Evolutionary conservation across 2,113 vertebrate genomes (phyloP).

Genomic region (Callionymus lyra): DNA sequence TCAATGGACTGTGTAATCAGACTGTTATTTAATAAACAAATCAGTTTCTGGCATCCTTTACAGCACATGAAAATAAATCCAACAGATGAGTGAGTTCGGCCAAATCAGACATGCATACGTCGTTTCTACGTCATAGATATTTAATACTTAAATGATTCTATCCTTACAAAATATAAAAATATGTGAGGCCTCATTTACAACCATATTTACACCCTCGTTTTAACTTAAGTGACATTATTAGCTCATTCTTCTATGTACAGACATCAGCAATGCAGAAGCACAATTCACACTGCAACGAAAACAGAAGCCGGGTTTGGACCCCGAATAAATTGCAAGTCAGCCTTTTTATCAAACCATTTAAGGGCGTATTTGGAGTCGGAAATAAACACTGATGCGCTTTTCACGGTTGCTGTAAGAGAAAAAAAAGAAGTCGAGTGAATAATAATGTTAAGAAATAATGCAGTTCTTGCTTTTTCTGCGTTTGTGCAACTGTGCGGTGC

Average conservation of each 20-base stretch:
- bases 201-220: conserved; percentile 78
- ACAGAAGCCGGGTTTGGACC: conserved; percentile 39
- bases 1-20: too few species aligned
- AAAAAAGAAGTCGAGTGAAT: conserved; percentile 1
- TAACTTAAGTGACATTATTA: conserved; percentile 72
- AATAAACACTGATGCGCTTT: conserved; percentile 54
- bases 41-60: conserved; percentile 1
- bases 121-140: conserved; percentile 66
- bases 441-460: conserved; percentile 85
- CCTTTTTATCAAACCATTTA: conserved; percentile 17
- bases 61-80: conserved; percentile 38
- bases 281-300: conserved; percentile 34
- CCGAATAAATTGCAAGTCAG: conserved; percentile 45
- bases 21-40: too few species aligned
- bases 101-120: conserved; percentile 71
- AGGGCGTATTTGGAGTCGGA: conserved; percentile 25
- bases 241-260: conserved; percentile 70
- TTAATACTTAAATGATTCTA: conserved; percentile 77
- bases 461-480: conserved; percentile 99
- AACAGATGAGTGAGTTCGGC: conserved; percentile 39
- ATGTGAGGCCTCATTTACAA: conserved; percentile 97
- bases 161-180: conserved; percentile 91
- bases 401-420: conserved; percentile 33
- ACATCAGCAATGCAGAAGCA: conserved; percentile 52
- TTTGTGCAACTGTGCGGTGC: conserved; percentile 82